A percentile compares a stretch with the other conserved stretches of the same genome.
phyloP scores from a whole-genome alignment of 2,113 vertebrate species.

The Balaeniceps rex region DNA sequence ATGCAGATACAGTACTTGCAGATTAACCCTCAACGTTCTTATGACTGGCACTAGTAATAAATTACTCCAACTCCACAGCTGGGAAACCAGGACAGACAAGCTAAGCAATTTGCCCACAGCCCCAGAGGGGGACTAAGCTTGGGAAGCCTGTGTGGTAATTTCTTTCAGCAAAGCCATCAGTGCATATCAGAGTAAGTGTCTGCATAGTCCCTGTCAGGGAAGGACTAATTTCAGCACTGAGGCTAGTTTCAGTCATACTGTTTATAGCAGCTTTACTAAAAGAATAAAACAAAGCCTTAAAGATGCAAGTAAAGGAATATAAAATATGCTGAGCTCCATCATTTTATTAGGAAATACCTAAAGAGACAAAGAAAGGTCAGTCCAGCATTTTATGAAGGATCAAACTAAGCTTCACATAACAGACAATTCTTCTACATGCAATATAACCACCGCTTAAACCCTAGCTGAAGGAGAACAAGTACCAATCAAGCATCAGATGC shows the following conservation, averaged over 20 bases:
- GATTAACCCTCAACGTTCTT: not conserved
- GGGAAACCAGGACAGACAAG: slow-evolving; percentile 36
- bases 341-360: not conserved
- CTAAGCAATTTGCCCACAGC: not conserved
- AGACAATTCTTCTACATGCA: not conserved
- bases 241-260: not conserved
- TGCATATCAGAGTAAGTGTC: not conserved
- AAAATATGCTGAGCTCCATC: not conserved
- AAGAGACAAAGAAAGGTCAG: not conserved
- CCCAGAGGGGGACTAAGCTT: slow-evolving; percentile 24
- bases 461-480: not conserved
- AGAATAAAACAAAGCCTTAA: not conserved
- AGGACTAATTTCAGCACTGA: not conserved
- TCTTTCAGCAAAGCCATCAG: slow-evolving; percentile 40
- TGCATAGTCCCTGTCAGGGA: not conserved
- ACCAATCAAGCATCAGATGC: not conserved
- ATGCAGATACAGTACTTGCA: not conserved
- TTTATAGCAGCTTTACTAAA: not conserved
- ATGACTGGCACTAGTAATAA: not conserved
- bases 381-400: not conserved
- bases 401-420: not conserved
- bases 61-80: slow-evolving; percentile 16
- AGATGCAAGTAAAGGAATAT: not conserved
- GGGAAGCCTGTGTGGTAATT: not conserved
- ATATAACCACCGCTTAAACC: not conserved